Percentiles rank a stretch among this genome's conserved stretches.
Conservation (phyloP, 1,140 invertebrate species). For the Drosophila yakuba region DNA sequence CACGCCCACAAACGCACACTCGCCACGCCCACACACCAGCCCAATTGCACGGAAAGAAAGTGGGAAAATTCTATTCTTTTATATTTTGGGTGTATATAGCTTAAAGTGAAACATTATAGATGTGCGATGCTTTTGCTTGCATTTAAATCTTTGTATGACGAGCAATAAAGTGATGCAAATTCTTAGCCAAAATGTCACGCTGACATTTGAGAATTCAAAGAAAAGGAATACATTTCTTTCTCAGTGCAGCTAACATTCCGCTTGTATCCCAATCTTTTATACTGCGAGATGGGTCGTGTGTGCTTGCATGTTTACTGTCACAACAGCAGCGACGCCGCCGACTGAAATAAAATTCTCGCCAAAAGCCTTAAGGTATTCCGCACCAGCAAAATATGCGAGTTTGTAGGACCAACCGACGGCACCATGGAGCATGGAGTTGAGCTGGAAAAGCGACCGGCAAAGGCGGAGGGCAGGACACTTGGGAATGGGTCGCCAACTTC, state of each 20-base stretch:
- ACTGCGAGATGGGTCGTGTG: neutral
- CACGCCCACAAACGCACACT: conserved; percentile 11
- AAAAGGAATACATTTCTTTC: neutral
- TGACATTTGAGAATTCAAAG: too few species aligned
- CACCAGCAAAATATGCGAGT: conserved; percentile 73
- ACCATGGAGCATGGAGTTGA: conserved; percentile 15
- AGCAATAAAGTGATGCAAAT: too few species aligned
- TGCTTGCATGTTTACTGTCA: conserved; percentile 65
- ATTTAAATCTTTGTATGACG: too few species aligned
- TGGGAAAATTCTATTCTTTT: too few species aligned
- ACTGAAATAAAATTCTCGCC: conserved; percentile 73
- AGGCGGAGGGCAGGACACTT: conserved; percentile 16
- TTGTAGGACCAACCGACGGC: conserved; percentile 48
- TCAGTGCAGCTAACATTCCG: conserved; percentile 16
- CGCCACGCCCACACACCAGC: neutral
- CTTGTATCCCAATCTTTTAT: conserved; percentile 28
- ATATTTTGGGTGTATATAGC: too few species aligned
- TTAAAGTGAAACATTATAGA: too few species aligned
- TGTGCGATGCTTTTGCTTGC: too few species aligned
- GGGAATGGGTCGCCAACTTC: conserved; percentile 64
- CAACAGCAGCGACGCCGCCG: conserved; percentile 57
- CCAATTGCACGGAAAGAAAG: neutral
- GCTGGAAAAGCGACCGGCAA: conserved; percentile 7
- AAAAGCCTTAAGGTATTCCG: conserved; percentile 80
- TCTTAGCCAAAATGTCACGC: too few species aligned